Evolutionary conservation across 2,888 invertebrate genomes (phyloP), one percentile per base, ranked within the genome.

Genomic region (Drosophila lacicola): DNA sequence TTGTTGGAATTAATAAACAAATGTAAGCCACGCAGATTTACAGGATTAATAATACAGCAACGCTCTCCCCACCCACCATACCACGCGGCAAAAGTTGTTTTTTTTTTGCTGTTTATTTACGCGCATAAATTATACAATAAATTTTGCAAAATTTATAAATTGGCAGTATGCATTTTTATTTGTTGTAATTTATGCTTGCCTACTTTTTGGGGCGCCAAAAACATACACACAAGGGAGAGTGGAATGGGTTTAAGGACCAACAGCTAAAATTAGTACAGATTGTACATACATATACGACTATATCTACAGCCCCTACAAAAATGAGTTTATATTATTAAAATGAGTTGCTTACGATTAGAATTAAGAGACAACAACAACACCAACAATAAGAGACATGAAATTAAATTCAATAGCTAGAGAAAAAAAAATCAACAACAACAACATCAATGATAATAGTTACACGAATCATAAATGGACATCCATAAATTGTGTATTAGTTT

Each of bases 331-430:
- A 67, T 55, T 49, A 55, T 49, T 51, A 53, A 69, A 53, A 70
- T 49, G 34, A 70, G 39, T 60, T 56, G 47, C 56, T 67, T 74
- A 61, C n/a, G 51, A 54, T 46, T 68, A 68, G 53, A 19, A 64
- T 60, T 60, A 37, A 70, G 14, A 36, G 49, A 46, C 51, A 65
- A 58, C 46, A 54, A 19, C 34, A 54, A 44, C 42, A 54, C n/a
- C 41, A 54, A 58, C 55, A 64, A 42, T 53, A 55, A 67, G 47
- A 74, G 34, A 58, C 41, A 65, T 50, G 36, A 6, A 6, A 29
- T 54, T 51, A 56, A 45, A 55, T 56, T 34, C 41, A 62, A 21
- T n/a, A 36, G 37, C 68, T 50, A 56, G 47, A 50, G 56, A 34
- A 45, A 29, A 42, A 50, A 46, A 36, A 47, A 34, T 45, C 25